Evolutionary conservation across 1,140 invertebrate species (phyloP).

Genomic region (Mya arenaria): DNA sequence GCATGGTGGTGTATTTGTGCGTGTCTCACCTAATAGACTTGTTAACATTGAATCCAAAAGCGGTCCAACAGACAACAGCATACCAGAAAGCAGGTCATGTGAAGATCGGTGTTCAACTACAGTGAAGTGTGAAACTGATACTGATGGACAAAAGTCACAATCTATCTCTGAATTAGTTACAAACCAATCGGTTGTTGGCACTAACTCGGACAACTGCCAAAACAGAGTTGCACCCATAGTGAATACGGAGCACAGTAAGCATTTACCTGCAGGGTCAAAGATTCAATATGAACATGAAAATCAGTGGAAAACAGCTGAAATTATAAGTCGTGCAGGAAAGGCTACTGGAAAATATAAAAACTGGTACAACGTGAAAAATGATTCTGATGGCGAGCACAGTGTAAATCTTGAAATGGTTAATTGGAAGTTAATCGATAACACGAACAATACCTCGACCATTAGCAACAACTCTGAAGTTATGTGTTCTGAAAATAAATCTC

Average conservation of each 20-base stretch:
- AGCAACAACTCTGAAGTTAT: slow-evolving; percentile 24
- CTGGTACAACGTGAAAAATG: slow-evolving; percentile 53
- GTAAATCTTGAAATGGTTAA: slow-evolving; percentile 26
- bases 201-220: too few species aligned
- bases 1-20: slow-evolving; percentile 57
- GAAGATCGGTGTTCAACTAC: background rate
- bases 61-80: slow-evolving; percentile 23
- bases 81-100: slow-evolving; percentile 12
- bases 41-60: slow-evolving; percentile 29
- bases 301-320: background rate
- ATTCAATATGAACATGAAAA: background rate
- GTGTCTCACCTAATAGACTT: slow-evolving; percentile 59
- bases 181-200: too few species aligned
- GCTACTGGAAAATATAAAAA: slow-evolving; percentile 16
- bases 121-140: background rate
- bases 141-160: background rate
- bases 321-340: slow-evolving; percentile 12
- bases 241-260: background rate
- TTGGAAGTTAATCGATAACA: background rate
- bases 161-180: too few species aligned
- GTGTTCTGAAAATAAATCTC: background rate
- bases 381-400: slow-evolving; percentile 14
- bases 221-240: too few species aligned
- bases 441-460: background rate
- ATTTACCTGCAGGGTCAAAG: background rate